Evolutionary conservation across 2,797 vertebrate species (phyloP).

Genomic region (Cryptoprocta ferox): DNA sequence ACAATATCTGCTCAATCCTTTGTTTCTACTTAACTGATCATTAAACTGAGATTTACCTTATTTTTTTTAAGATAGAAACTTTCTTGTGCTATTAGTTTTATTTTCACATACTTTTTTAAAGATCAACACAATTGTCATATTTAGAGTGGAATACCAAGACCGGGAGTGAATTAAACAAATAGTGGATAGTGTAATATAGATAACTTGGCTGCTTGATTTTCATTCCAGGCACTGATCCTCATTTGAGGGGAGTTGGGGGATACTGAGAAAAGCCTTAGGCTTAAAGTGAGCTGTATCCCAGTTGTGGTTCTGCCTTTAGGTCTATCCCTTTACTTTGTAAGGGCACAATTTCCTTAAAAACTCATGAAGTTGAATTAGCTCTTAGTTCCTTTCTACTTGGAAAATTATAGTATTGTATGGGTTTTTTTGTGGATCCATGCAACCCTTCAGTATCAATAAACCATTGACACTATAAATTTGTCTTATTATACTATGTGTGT

Average conservation of each 20-base stretch:
- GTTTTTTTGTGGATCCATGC: neutral
- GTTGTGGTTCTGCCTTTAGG: neutral
- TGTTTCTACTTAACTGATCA: slow-evolving; percentile 20
- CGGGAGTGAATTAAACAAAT: neutral
- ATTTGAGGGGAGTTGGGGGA: neutral
- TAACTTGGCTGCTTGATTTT: no score
- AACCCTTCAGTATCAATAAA: neutral
- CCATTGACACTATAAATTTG: neutral
- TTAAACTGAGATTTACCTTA: neutral
- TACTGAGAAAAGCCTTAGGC: neutral
- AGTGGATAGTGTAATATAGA: neutral
- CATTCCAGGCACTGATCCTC: neutral
- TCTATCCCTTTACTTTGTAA: neutral
- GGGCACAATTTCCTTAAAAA: neutral
- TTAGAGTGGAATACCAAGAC: neutral
- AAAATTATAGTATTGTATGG: neutral
- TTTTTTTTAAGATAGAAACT: neutral
- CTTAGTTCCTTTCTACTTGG: neutral
- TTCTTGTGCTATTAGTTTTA: neutral
- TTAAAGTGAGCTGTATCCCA: neutral
- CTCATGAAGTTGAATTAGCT: neutral
- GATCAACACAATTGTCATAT: neutral
- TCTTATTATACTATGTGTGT: neutral
- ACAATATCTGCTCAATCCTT: neutral
- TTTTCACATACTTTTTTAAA: slow-evolving; percentile 1